Evolutionary conservation across 2,888 invertebrate genomes (phyloP).

Genomic region (Drosophila nigritarsus): DNA sequence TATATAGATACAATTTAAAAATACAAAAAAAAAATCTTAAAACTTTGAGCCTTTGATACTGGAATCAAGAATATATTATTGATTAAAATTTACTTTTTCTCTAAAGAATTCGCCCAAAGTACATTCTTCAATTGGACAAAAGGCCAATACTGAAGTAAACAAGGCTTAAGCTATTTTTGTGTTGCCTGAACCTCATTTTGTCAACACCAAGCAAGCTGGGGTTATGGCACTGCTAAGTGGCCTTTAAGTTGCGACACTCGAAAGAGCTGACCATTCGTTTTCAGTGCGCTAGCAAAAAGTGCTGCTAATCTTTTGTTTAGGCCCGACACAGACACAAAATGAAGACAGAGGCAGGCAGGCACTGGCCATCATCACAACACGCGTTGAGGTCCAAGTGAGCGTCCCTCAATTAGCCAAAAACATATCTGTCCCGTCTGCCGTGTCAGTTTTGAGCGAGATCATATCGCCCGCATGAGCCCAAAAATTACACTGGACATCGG

Average conservation of each 20-base stretch:
- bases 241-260: no score
- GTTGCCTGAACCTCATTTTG: no score
- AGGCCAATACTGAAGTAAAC: no score
- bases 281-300: conserved; percentile 61
- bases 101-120: no score
- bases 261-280: conserved; percentile 41
- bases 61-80: not conserved
- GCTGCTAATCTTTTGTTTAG: conserved; percentile 61
- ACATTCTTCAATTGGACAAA: no score
- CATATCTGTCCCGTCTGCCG: conserved; percentile 52
- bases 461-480: not conserved
- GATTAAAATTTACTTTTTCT: no score
- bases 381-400: conserved; percentile 13
- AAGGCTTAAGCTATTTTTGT: no score
- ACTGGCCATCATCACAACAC: conserved; percentile 6
- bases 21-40: not conserved
- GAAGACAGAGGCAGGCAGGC: not conserved
- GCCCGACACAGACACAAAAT: conserved; percentile 33
- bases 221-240: no score
- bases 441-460: conserved; percentile 61
- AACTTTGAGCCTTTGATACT: not conserved
- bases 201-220: no score
- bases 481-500: not conserved
- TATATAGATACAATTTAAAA: not conserved
- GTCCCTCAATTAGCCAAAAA: conserved; percentile 60